Evolutionary conservation across 1,140 invertebrate species (phyloP).

Genomic region (Oppia nitens): DNA sequence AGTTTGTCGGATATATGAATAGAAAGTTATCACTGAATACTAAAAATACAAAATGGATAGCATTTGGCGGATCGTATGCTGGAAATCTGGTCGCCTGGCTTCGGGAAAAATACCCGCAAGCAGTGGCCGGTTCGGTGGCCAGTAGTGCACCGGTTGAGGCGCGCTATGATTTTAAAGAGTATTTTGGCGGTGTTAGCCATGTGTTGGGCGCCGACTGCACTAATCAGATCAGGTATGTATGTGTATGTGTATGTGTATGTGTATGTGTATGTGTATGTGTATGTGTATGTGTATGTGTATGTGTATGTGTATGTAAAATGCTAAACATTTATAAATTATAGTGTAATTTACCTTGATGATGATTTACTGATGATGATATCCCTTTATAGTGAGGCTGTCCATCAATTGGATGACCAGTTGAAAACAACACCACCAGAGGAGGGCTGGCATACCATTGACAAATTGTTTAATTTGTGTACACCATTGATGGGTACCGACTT

Average conservation of each 20-base stretch:
- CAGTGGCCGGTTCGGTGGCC: constrained; percentile 26
- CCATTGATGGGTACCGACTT: constrained; percentile 50
- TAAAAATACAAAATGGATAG: constrained; percentile 6
- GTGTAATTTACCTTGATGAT: no score
- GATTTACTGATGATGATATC: no score
- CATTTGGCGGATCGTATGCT: constrained; percentile 30
- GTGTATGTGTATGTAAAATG: no score
- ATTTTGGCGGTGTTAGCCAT: constrained; percentile 28
- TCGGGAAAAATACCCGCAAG: constrained; percentile 35
- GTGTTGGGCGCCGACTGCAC: constrained; percentile 25
- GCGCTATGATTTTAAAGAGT: constrained; percentile 28
- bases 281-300: no score
- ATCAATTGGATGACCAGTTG: constrained; percentile 44
- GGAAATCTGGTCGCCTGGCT: constrained; percentile 36
- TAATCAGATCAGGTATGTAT: constrained; percentile 34
- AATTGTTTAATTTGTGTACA: constrained; percentile 60
- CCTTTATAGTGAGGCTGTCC: no score
- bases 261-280: no score
- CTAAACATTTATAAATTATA: no score
- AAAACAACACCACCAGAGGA: constrained; percentile 36
- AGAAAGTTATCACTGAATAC: constrained; percentile 6
- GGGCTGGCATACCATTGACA: constrained; percentile 41
- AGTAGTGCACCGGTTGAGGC: constrained; percentile 29
- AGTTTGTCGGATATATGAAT: constrained; percentile 22
- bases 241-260: no score